Evolutionary conservation across 2,113 vertebrate genomes (phyloP), one percentile per base, ranked within the genome.

Genomic region (Ammodramus savannarum): DNA sequence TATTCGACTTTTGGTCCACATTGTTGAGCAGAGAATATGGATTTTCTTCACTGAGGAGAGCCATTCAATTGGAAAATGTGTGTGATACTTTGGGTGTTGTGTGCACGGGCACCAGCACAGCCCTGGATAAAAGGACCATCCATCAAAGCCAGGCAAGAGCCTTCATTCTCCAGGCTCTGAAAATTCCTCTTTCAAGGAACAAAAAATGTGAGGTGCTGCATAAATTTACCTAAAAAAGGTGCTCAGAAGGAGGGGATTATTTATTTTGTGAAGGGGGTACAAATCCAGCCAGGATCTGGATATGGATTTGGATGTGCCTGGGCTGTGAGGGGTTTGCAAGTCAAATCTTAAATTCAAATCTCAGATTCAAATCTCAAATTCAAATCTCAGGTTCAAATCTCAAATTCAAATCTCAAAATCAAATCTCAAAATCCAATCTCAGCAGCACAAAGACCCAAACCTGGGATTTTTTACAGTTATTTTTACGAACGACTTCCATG

Each of bases 21-120:
- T 17, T 81, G 46, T 92, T 77, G 75, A 81, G 55, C 63, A 88
- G 72, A 85, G 83, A 85, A 89, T 93, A 94, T 94, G 83, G 92
- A 92, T 95, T 97, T 94, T 92, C 51, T 55, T 38, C 66, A 16
- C 69, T 18, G 62, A 78, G 80, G 76, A 85, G 59, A 94, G 44
- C 11, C 86, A 79, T 85, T 78, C 65, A 65, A 7, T 61, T 87
- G 74, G 80, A 78, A 91, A 93, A 75, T 2, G 36, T 5, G 54
- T 49, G 84, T 1, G 25, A 78, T 49, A 51, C 57, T 89, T 34
- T 21, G 57, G 41, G 5, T 41, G 65, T 51, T 44, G 44, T 29
- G 59, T 26, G 90, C 80, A 67, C 11, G 29, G 67, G 17, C 3
- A 48, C 31, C 80, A 81, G 68, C 79, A 38, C 41, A 62, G 82